Evolutionary conservation across 1,140 invertebrate species (phyloP), one percentile per base, ranked within the genome.

Genomic region (Teleopsis dalmanni): DNA sequence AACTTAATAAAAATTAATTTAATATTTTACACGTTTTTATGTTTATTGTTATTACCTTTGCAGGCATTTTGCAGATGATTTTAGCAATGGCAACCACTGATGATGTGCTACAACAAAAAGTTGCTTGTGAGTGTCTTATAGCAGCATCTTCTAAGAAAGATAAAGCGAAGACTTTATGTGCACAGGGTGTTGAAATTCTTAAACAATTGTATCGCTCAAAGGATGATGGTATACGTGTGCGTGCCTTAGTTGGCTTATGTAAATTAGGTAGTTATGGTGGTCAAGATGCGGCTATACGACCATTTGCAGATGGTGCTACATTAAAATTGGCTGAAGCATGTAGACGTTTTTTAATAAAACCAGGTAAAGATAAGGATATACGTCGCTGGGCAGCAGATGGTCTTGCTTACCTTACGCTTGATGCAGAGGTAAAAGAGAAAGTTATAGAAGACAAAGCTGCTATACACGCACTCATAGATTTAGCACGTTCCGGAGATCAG

Each of bases 381-480:
- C 77, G 90, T 41, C 87, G 91, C 60, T 98, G 95, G 94, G 94
- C 95, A 1, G 89, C 92, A 21, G 97, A 99, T 76, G 96, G 95
- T 11, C 75, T 99, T 0, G 95, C 95, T 0, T 99, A 98, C 69
- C 75, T 99, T 3, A 96, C 95, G 4, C 77, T 99, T 29, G 95
- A 99, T 77, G 97, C 93, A 10, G 95, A 99, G 72, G 91, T 99
- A 1, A 99, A 99, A 66, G 95, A 99, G 70, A 94, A 93, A 66
- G 70, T 99, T 10, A 83, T 95, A 18, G 85, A 91, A 62, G 94
- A 99, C 64, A 78, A 77, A 53, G 62, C 79, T 35, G 87, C 92
- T 2, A 74, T 98, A 52, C 80, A 83, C 65, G 82, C 91, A 5
- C 78, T 98, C 42, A 87, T 98, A 62, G 88, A 95, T 63, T 67